Evolutionary conservation across 1,140 invertebrate species (phyloP), one percentile per base, ranked within the genome.

Genomic region (Palaemon carinicauda): DNA sequence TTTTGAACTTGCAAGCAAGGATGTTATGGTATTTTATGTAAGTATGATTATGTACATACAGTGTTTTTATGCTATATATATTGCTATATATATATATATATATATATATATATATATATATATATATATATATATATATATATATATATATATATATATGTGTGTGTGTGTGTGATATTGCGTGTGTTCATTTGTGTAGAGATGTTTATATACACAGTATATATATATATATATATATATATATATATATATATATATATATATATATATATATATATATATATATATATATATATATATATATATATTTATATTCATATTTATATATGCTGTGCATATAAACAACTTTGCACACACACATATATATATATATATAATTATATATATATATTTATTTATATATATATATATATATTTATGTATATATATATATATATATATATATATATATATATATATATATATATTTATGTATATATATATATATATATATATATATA

Each of bases 401-500:
- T 73, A 73, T 73, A 73, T 73, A 73, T 73, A 73, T 73, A 77
- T 51, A 41, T 51, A 77, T 51, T 0, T 51, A 77, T 51, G 4
- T 51, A 77, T 51, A 52, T 52, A 52, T 52, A 7, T 78, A 78
- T 21, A 41, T 51, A 52, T 21, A 41, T 51, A 52, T 51, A 51
- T 51, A 77, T 51, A 41, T 51, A 77, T 51, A 41, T 51, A 77
- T 51, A 41, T 51, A 78, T 52, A 41, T 50, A 78, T 78, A 41
- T 78, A 78, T 78, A 19, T 78, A 50, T 78, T 1, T 50, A 78
- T 78, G 50, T 51, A 78, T 78, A 4, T 50, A 78, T 78, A 41
- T 78, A 78, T 78, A 78, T 78, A 52, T 78, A 52, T 78, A 78
- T 78, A 52, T 78, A 78, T 78, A 52, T 78, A 78, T 78, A 52